Percentiles rank a stretch among this genome's conserved stretches.
phyloP scores from a whole-genome alignment of 2,113 vertebrate species.

The Grantiella picta region DNA sequence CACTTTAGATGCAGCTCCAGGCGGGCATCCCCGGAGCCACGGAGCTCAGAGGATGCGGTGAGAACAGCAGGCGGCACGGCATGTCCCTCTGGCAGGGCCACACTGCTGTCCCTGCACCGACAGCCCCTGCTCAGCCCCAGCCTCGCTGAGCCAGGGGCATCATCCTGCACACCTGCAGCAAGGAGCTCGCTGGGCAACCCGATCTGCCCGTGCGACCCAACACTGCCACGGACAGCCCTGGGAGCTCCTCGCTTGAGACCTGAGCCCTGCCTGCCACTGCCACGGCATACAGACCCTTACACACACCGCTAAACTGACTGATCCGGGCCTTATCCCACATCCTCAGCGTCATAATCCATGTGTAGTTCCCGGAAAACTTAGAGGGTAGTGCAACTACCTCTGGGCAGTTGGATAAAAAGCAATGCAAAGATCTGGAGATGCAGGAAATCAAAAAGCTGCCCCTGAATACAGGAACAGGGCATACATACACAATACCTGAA shows the following conservation, averaged over 20 bases:
- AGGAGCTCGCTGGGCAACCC: rapidly evolving
- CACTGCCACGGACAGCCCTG: not conserved
- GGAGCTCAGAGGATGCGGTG: rapidly evolving
- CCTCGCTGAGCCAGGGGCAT: rapidly evolving
- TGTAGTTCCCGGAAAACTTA: not conserved
- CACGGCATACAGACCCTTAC: not conserved
- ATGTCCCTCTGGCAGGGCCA: rapidly evolving
- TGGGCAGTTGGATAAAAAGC: not conserved
- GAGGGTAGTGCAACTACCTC: not conserved
- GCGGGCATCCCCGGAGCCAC: rapidly evolving
- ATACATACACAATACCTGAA: not conserved
- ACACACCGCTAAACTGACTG: rapidly evolving
- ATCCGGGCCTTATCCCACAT: not conserved
- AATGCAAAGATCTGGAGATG: not conserved
- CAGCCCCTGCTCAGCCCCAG: rapidly evolving
- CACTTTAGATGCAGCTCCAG: not conserved
- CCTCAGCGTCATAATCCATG: rapidly evolving
- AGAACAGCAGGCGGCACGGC: rapidly evolving
- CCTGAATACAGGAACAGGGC: not conserved
- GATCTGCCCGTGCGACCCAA: rapidly evolving
- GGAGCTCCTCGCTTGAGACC: rapidly evolving
- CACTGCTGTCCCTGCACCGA: rapidly evolving
- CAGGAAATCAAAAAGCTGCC: not conserved
- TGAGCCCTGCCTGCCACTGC: rapidly evolving
- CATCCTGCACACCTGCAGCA: rapidly evolving